Base-by-base conservation (phyloP, 37 sponge, comb jelly and placozoan genomes). In the Bolinopsis microptera region DNA sequence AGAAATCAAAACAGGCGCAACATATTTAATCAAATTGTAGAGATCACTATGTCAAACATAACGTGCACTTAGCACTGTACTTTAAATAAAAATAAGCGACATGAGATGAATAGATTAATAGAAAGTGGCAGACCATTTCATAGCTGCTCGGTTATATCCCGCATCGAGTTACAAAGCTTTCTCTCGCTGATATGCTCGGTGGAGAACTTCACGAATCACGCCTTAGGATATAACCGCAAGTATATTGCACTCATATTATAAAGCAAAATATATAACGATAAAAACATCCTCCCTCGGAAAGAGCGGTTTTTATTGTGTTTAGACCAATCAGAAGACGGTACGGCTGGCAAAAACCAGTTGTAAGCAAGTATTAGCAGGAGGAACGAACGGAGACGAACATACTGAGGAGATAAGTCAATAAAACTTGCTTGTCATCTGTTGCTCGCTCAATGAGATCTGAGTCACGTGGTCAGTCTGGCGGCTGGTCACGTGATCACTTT, bases 401-500 rank as follows among this genome's bases (percentile, higher is more conserved):
- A 48, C 13, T 48, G 61, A 5, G 61, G 61, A 48, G 61, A 35
- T 77, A 77, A 77, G 80, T 77, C 80, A 77, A 77, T 77, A 77
- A 34, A 77, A 32, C 80, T 13, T 77, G 80, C 80, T 35, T 77
- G 80, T 77, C 80, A 77, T 77, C 37, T 32, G 80, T 32, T 16
- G 80, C 80, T 27, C 80, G 80, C 36, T 77, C 36, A 77, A 77
- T 77, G 80, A 77, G 80, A 13, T 32, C 22, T 8, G 30, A 26
- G 74, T 70, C 80, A 77, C 80, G 80, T 77, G 80, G 32, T 36
- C 80, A 61, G 18, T n/a, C n/a, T n/a, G n/a, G n/a, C n/a, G n/a
- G n/a, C n/a, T n/a, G n/a, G 61, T 48, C 61, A 48, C 61, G 61
- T 48, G 61, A 48, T 13, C 9, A 48, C 61, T 5, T 48, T n/a